Conservation (phyloP, 1,140 invertebrate genomes). For the Eufriesea mexicana region DNA sequence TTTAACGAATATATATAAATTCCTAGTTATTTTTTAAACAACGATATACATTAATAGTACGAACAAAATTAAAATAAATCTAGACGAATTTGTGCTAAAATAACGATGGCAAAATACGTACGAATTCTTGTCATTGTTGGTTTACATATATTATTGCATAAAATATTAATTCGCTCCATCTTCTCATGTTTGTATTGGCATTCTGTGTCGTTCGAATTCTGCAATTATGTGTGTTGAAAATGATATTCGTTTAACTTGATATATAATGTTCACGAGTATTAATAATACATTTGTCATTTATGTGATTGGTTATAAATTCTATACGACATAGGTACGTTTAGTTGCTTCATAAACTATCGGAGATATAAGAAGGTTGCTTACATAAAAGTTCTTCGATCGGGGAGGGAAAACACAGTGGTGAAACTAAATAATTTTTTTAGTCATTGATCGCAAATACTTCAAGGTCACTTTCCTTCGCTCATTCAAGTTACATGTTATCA, state of each 20-base stretch:
- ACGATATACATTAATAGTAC: background rate
- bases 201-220: conserved; percentile 30
- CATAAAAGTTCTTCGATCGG: background rate
- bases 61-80: too few relatives aligned
- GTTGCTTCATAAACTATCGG: background rate
- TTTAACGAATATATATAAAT: too few relatives aligned
- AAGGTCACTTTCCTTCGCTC: background rate
- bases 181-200: background rate
- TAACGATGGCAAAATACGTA: background rate
- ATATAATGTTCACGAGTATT: background rate
- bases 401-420: background rate
- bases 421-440: background rate
- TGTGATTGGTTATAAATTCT: background rate
- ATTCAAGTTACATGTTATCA: background rate
- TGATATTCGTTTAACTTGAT: background rate
- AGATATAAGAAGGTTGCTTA: background rate
- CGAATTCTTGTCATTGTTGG: conserved; percentile 5
- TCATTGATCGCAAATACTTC: background rate
- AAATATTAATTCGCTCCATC: background rate
- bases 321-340: background rate
- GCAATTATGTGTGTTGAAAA: conserved; percentile 13
- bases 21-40: background rate
- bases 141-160: background rate
- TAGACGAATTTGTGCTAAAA: background rate
- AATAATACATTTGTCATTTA: background rate